Evolutionary conservation across 1,140 invertebrate species (phyloP).

Genomic region (Caligus rogercresseyi): DNA sequence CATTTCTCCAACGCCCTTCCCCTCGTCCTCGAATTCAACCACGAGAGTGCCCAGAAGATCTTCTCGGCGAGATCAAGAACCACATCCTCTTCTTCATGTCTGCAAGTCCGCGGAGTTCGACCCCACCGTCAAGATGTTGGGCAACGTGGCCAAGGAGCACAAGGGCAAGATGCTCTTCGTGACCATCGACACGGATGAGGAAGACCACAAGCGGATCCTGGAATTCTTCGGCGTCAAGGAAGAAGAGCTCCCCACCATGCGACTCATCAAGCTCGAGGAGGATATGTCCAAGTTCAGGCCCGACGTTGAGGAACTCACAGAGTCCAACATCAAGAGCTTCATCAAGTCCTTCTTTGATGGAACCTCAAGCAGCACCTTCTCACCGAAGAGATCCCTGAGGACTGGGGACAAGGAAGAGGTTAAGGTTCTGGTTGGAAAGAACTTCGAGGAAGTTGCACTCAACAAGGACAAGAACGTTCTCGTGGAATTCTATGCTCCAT

Average conservation of each 20-base stretch:
- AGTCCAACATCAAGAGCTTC: slow-evolving; percentile 61
- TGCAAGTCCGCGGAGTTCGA: slow-evolving; percentile 62
- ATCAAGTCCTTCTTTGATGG: slow-evolving; percentile 71
- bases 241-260: slow-evolving; percentile 64
- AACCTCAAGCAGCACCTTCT: slow-evolving; percentile 79
- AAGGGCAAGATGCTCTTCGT: slow-evolving; percentile 85
- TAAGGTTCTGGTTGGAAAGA: slow-evolving; percentile 79
- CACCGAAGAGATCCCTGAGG: slow-evolving; percentile 80
- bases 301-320: slow-evolving; percentile 49
- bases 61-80: slow-evolving; percentile 94
- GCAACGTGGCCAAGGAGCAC: slow-evolving; percentile 66
- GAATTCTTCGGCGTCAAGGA: slow-evolving; percentile 88
- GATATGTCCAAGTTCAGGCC: slow-evolving; percentile 99
- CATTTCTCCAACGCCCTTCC: slow-evolving; percentile 70
- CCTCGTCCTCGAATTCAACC: slow-evolving; percentile 89
- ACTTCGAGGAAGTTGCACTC: slow-evolving; percentile 84
- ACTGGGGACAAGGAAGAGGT: slow-evolving; percentile 94
- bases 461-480: slow-evolving; percentile 79
- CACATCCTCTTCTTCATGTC: slow-evolving; percentile 88
- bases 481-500: slow-evolving; percentile 97
- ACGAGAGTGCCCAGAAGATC: slow-evolving; percentile 89
- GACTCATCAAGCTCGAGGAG: slow-evolving; percentile 83
- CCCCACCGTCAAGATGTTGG: slow-evolving; percentile 50
- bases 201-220: slow-evolving; percentile 87
- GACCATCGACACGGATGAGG: slow-evolving; percentile 80